Base-by-base conservation (phyloP, 2,888 invertebrate genomes). In the Diadegma fenestrale region DNA sequence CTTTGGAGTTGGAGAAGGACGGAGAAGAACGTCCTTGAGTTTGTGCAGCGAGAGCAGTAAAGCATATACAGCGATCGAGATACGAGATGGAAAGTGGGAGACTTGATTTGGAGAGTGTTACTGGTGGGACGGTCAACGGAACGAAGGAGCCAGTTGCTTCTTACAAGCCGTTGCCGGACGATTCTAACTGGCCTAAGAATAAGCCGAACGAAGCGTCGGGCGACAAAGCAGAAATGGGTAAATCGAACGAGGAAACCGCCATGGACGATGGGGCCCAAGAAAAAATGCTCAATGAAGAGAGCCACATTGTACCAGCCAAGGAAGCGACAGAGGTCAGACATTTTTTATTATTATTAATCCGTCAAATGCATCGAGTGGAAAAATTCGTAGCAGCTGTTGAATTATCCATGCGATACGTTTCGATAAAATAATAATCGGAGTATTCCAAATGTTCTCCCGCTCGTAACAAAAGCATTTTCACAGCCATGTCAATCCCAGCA, bases 241-340 rank as follows among this genome's bases (percentile, higher is more conserved):
- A 93, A 73, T 89, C 91, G 58, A 92, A 92, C 78, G 92, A 92
- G 5, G 86, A 87, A 12, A 58, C 33, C 17, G 81, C 81, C 6
- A 76, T 89, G 81, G 92, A 93, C 61, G 93, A 94, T 88, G 93
- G 89, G 5, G 93, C 91, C 0, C 89, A 92, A 19, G 93, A 94
- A 30, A 91, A 91, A 19, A 94, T 94, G 94, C 92, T 94, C 45
- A 92, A 91, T 68, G 92, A 93, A 2, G 92, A 92, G 3, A 87
- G 71, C 17, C 93, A 93, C 64, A 86, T 89, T 19, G 86, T 91
- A 3, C 87, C 91, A 3, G 88, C 89, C 22, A 91, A 91, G 80
- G 90, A 92, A 19, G 81, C 89, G 3, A 88, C 90, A 8, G 94
- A 94, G 92, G 94, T 94, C 80, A 68, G 86, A 85, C 26, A 5